phyloP scores from a whole-genome alignment of 2,797 vertebrate species.

The Chaetophractus vellerosus region DNA sequence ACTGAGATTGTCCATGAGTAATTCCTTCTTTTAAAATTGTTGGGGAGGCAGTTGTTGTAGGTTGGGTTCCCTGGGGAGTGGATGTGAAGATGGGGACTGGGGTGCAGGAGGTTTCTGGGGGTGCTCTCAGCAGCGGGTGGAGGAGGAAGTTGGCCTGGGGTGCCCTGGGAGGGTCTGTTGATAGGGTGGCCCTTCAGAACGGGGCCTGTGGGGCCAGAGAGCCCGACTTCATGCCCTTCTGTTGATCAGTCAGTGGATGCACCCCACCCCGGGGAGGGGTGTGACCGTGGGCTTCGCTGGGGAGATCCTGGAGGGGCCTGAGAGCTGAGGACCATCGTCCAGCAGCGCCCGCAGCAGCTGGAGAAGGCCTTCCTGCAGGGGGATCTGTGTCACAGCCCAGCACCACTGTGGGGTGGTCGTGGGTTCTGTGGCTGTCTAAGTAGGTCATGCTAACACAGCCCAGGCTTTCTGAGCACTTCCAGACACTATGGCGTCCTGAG shows the following conservation, averaged over 20 bases:
- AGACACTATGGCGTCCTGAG: not conserved
- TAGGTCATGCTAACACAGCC: not conserved
- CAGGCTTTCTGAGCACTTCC: too few relatives aligned
- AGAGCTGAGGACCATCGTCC: not conserved
- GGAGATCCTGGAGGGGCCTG: not conserved
- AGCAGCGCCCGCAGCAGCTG: not conserved
- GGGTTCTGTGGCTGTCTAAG: not conserved
- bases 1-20: not conserved
- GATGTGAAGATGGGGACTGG: not conserved
- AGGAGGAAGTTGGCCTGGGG: not conserved
- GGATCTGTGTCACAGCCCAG: not conserved
- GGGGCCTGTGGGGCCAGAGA: too few relatives aligned
- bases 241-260: not conserved
- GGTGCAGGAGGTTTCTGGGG: not conserved
- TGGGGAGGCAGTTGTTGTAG: not conserved
- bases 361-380: not conserved
- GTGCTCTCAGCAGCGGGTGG: not conserved
- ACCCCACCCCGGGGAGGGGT: not conserved
- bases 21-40: not conserved
- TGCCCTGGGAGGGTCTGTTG: not conserved
- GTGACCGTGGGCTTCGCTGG: not conserved
- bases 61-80: not conserved
- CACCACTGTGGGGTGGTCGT: accelerated
- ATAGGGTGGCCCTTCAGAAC: not conserved
- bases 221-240: not conserved